phyloP scores from a whole-genome alignment of 1,140 invertebrate genomes.

The Microplitis demolitor region DNA sequence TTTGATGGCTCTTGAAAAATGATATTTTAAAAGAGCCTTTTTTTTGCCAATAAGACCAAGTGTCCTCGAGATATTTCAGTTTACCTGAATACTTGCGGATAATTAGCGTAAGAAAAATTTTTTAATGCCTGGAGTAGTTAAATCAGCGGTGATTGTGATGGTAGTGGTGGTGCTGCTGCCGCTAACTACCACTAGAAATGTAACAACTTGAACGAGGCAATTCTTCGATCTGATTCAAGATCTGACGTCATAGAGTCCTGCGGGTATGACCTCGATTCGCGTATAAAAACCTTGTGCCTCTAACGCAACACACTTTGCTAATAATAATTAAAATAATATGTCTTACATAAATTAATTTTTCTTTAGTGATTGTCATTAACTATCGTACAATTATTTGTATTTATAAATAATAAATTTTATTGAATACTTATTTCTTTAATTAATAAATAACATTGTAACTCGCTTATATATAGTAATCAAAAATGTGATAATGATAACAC shows the following conservation, averaged over 20 bases:
- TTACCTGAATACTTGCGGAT: not conserved
- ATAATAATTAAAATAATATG: not conserved
- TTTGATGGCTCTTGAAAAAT: not conserved
- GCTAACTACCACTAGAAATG: not conserved
- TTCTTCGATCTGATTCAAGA: constrained; percentile 15
- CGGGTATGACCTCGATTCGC: constrained; percentile 27
- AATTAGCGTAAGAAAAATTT: not conserved
- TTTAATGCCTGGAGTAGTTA: no score
- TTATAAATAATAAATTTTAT: no score
- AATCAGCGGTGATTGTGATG: no score
- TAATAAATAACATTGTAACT: not conserved
- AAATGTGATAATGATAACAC: not conserved
- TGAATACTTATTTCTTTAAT: no score
- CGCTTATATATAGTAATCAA: not conserved
- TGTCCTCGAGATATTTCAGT: not conserved
- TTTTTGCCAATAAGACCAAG: not conserved
- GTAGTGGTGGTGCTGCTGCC: no score
- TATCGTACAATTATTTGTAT: no score
- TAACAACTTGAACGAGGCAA: not conserved
- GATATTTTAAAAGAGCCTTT: not conserved
- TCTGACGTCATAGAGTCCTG: constrained; percentile 30
- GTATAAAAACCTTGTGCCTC: not conserved
- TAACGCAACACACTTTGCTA: no score
- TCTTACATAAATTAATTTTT: no score
- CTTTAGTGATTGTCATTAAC: no score